Conservation (phyloP, 2,797 vertebrate genomes). For the Enteromius argenteus region DNA sequence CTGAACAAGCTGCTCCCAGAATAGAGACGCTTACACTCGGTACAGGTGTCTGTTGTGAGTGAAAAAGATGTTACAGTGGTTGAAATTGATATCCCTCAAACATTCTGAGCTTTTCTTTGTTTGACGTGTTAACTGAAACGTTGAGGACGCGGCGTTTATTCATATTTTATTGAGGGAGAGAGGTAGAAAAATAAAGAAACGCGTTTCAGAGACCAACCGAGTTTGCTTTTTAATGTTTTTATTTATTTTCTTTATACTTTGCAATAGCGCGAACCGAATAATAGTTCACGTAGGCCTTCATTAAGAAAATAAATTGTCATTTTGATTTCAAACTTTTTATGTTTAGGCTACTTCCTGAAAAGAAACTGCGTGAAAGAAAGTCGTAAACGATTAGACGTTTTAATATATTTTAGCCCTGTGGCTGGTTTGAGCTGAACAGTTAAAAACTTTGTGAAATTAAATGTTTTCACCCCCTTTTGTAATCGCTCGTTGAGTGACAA, state of each 20-base stretch:
- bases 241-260: neutral
- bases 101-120: neutral
- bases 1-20: constrained; percentile 19
- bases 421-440: neutral
- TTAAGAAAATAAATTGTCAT: neutral
- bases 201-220: neutral
- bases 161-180: no score
- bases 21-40: neutral
- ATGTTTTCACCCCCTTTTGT: neutral
- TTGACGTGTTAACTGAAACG: neutral
- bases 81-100: neutral
- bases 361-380: neutral
- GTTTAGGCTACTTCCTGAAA: neutral
- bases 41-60: neutral
- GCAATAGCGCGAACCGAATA: neutral
- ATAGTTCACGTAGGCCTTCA: neutral
- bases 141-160: neutral
- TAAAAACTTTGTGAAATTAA: neutral
- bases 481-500: neutral
- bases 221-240: neutral
- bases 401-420: neutral
- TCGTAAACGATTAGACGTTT: neutral
- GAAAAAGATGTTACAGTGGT: neutral
- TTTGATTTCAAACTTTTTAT: constrained; percentile 1
- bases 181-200: neutral